Conservation (phyloP, 2,888 invertebrate genomes). For the Chloromyia formosa region DNA sequence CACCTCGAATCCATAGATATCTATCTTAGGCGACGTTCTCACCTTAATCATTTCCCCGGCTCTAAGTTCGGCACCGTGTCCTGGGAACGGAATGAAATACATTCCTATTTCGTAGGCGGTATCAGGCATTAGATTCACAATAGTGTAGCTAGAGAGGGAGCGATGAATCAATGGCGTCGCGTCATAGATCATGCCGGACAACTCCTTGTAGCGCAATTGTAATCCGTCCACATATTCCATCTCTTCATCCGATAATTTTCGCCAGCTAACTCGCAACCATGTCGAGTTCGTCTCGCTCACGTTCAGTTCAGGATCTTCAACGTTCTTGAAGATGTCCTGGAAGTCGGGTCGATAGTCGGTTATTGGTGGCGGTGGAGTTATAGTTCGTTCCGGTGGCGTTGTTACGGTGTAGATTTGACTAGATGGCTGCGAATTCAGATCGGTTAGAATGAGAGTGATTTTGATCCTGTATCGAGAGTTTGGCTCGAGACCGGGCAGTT, state of each 20-base stretch:
- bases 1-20: conserved; percentile 86
- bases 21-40: conserved; percentile 73
- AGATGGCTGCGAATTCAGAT: conserved; percentile 79
- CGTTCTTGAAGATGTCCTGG: conserved; percentile 65
- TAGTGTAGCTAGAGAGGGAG: conserved; percentile 78
- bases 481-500: conserved; percentile 78
- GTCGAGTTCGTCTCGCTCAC: conserved; percentile 81
- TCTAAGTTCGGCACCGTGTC: conserved; percentile 80
- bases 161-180: conserved; percentile 86
- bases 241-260: conserved; percentile 82
- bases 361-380: conserved; percentile 68
- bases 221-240: conserved; percentile 87
- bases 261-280: conserved; percentile 81
- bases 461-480: conserved; percentile 84
- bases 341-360: conserved; percentile 63
- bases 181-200: conserved; percentile 82
- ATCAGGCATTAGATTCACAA: conserved; percentile 80
- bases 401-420: conserved; percentile 80
- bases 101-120: conserved; percentile 85
- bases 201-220: conserved; percentile 84
- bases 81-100: conserved; percentile 83
- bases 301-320: conserved; percentile 77
- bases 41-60: conserved; percentile 76
- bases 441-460: conserved; percentile 80
- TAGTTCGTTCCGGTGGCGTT: conserved; percentile 69